phyloP scores from a whole-genome alignment of 2,888 invertebrate genomes.

The Automeris io region DNA sequence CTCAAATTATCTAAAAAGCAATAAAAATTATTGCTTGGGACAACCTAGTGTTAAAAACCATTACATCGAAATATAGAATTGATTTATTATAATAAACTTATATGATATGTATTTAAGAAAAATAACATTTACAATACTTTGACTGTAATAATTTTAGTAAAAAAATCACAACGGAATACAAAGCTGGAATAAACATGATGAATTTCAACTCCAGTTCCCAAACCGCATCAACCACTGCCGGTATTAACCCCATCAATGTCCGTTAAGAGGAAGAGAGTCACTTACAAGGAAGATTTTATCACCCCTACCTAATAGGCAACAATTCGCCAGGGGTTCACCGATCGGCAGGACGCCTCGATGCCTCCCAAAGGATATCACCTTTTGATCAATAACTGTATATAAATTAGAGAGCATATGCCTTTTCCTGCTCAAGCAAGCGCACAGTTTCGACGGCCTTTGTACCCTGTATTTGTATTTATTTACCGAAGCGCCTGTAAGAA shows the following conservation, averaged over 20 bases:
- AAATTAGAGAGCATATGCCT: slow-evolving; percentile 74
- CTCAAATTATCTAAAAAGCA: too few species aligned
- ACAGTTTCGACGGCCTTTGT: slow-evolving; percentile 58
- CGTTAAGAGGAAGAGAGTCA: slow-evolving; percentile 40
- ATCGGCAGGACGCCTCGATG: slow-evolving; percentile 57
- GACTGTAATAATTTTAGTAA: slow-evolving; percentile 3
- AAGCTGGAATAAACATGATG: too few species aligned
- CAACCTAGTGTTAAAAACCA: too few species aligned
- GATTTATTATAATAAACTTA: slow-evolving; percentile 4
- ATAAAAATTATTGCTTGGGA: too few species aligned
- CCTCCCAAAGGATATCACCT: slow-evolving; percentile 69
- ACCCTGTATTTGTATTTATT: slow-evolving; percentile 33
- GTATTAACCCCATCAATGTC: slow-evolving; percentile 38
- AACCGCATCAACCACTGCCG: slow-evolving; percentile 4
- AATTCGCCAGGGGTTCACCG: slow-evolving; percentile 55
- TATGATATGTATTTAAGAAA: background rate
- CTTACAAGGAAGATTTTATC: slow-evolving; percentile 63
- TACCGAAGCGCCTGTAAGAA: slow-evolving; percentile 29
- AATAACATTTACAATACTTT: background rate
- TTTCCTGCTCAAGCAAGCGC: slow-evolving; percentile 63
- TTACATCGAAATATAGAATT: slow-evolving; percentile 22
- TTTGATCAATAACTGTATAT: slow-evolving; percentile 77
- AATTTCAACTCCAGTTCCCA: background rate
- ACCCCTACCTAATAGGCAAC: slow-evolving; percentile 59
- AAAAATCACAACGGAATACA: background rate